A percentile compares a stretch with the other conserved stretches of the same genome.
phyloP scores from a whole-genome alignment of 1,140 invertebrate genomes.

The Mactra quadrangularis region DNA sequence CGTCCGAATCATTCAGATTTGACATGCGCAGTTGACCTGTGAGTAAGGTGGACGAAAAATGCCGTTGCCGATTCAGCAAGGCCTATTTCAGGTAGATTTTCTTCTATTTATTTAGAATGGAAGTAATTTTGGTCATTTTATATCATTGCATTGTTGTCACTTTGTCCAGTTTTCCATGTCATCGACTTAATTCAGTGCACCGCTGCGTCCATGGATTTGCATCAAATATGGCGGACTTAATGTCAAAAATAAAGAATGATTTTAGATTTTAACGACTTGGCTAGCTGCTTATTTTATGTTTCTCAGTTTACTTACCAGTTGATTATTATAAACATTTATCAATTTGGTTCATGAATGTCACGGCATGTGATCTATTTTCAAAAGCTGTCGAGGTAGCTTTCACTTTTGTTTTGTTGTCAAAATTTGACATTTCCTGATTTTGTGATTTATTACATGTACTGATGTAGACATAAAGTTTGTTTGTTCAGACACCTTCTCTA shows the following conservation, averaged over 20 bases:
- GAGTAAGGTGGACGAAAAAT: conserved; percentile 42
- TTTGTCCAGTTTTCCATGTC: not conserved
- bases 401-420: too few relatives aligned
- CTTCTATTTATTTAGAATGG: not conserved
- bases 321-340: conserved; percentile 12
- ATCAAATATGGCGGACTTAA: too few relatives aligned
- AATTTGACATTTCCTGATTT: too few relatives aligned
- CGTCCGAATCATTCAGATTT: too few relatives aligned
- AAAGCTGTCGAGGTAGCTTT: too few relatives aligned
- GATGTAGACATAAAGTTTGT: too few relatives aligned
- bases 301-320: not conserved
- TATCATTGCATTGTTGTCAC: not conserved
- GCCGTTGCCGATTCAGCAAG: conserved; percentile 77
- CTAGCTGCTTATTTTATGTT: not conserved
- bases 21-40: too few relatives aligned
- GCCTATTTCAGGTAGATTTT: conserved; percentile 74
- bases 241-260: too few relatives aligned
- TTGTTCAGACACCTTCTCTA: too few relatives aligned
- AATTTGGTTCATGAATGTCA: not conserved
- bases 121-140: not conserved
- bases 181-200: conserved; percentile 1
- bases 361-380: too few relatives aligned
- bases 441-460: too few relatives aligned
- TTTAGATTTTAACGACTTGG: too few relatives aligned
- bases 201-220: not conserved